Evolutionary conservation across 2,113 vertebrate species (phyloP), one percentile per base, ranked within the genome.

Genomic region (Hassar affinis): DNA sequence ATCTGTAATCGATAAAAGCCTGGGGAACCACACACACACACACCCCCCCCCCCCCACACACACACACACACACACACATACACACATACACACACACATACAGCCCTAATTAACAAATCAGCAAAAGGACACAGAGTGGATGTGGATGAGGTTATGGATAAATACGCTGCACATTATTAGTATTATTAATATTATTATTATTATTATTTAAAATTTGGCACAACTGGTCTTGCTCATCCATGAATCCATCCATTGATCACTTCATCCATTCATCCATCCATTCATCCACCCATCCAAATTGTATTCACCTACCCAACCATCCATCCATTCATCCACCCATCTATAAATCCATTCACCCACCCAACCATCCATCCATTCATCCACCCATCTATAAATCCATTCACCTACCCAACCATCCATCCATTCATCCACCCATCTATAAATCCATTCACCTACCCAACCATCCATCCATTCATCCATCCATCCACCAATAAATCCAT

Each of bases 1-100:
- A 77, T 56, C 74, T 77, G 74, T 77, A 56, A 77, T 77, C 51
- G 30, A 77, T 77, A 77, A 77, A 51, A 56, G 30, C 51, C 74
- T 18, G 27, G 51, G 51, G 12, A 27, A 35, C 1, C n/a, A 30
- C 14, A 30, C n/a, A 51, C 45, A 49, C 25, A 49, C 69, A 72
- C 69, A n/a, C n/a, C n/a, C n/a, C n/a, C n/a, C n/a, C n/a, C n/a
- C n/a, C n/a, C n/a, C n/a, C 68, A 49, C 45, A 74, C 69, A 69
- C 66, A 25, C 64, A 30, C 35, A 69, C 25, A 72, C 42, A 51
- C n/a, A 45, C 72, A 18, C 47, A 17, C 64, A 68, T 35, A 68
- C 68, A 49, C 45, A 74, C 69, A 69, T 38, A 25, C 64, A 30
- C 35, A 69, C 25, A 72, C 42, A 51, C n/a, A 45, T 47, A 18